These are phyloP conservation scores for Pteruthius melanotis DNA, from an alignment of 2,113 vertebrate genomes.

Conservation along the genomic window DNA sequence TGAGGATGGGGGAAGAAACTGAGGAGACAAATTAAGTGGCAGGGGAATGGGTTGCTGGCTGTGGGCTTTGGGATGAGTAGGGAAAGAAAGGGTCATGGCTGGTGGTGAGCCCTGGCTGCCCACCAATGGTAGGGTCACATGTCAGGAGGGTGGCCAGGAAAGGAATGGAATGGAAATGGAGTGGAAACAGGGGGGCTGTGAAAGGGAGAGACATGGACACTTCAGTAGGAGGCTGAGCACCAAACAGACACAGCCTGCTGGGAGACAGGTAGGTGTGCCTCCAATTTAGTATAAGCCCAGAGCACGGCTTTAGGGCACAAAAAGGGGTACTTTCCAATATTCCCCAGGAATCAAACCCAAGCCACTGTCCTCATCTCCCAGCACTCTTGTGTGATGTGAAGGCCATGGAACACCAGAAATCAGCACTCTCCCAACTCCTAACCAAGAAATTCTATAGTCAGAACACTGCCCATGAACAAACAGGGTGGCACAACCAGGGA, in stretches of 20 bases:
- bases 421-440: neutral
- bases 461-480: neutral
- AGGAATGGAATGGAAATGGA: neutral
- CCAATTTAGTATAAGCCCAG: neutral
- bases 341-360: neutral
- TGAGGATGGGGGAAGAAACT: neutral
- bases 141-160: neutral
- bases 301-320: neutral
- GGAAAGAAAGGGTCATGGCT: neutral
- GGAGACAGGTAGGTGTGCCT: neutral
- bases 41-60: neutral
- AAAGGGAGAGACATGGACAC: neutral
- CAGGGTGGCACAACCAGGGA: neutral
- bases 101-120: neutral
- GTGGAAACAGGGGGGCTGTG: neutral
- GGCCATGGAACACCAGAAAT: neutral
- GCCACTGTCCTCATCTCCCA: neutral
- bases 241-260: neutral
- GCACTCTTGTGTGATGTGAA: fast-evolving
- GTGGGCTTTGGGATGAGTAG: neutral
- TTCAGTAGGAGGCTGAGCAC: neutral
- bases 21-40: neutral
- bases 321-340: neutral
- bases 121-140: fast-evolving
- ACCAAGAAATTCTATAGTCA: neutral